Conservation (phyloP, 2,797 vertebrate genomes). For the Rhynchonycteris naso region DNA sequence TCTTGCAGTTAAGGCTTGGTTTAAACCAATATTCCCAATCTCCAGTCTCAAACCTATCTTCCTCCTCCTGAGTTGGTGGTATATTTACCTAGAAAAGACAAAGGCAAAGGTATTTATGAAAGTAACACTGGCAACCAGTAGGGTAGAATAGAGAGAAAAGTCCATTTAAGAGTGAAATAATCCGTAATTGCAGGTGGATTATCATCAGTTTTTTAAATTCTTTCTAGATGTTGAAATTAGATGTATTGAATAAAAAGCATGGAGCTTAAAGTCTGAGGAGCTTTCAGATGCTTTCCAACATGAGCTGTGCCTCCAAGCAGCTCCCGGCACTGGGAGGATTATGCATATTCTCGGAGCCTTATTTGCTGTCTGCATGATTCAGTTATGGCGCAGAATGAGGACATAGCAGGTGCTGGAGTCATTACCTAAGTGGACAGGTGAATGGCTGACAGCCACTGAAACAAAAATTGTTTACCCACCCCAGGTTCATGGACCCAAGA, state of each 20-base stretch:
- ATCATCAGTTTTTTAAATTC: not conserved
- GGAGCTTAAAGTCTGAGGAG: not conserved
- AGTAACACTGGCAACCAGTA: not conserved
- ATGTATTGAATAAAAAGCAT: not conserved
- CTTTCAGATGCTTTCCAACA: not conserved
- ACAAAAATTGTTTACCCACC: constrained; percentile 14
- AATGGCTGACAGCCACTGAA: not conserved
- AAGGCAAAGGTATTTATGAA: not conserved
- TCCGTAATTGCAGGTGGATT: not conserved
- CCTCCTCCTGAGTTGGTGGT: not conserved
- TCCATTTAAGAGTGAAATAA: not conserved
- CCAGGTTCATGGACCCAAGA: not conserved
- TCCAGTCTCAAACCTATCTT: not conserved
- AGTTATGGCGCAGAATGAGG: not conserved
- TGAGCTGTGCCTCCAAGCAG: not conserved
- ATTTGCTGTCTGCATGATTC: not conserved
- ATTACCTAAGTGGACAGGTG: not conserved
- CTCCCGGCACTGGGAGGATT: not conserved
- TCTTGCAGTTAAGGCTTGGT: not conserved
- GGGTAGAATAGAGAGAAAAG: not conserved
- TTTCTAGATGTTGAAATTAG: not conserved
- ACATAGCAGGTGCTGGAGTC: not conserved
- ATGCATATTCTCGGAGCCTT: not conserved
- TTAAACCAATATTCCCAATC: not conserved
- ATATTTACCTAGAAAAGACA: not conserved